Percentiles rank a stretch among this genome's conserved stretches.
phyloP scores from a whole-genome alignment of 37 sponge, comb jelly and placozoan genomes.

The Theonella swinhoei region DNA sequence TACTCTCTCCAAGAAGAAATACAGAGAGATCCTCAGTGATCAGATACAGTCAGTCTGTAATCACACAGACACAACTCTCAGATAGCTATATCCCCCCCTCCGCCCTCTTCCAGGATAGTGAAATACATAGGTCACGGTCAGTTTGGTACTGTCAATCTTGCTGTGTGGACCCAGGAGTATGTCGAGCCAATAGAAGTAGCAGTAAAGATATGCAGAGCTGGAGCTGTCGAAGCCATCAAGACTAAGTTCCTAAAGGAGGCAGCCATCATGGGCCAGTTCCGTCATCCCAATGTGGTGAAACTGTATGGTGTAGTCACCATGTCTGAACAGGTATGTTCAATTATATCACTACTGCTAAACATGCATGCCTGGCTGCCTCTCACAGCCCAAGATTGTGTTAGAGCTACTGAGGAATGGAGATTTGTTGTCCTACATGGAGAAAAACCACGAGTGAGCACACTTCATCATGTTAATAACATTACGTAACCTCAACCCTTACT shows the following conservation, averaged over 20 bases:
- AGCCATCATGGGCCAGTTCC: slow-evolving; percentile 79
- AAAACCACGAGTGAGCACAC: slow-evolving; percentile 26
- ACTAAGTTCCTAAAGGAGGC: slow-evolving; percentile 76
- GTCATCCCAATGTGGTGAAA: slow-evolving; percentile 67
- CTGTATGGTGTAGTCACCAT: slow-evolving; percentile 74
- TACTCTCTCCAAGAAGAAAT: slow-evolving; percentile 47
- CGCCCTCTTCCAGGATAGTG: slow-evolving; percentile 32
- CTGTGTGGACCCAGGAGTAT: slow-evolving; percentile 13
- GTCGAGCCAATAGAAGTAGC: slow-evolving; percentile 33
- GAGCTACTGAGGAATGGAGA: slow-evolving; percentile 75
- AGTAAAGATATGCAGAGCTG: slow-evolving; percentile 48
- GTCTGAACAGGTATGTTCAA: slow-evolving; percentile 57
- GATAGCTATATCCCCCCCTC: too few relatives aligned
- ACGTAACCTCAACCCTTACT: background rate
- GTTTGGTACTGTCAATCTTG: slow-evolving; percentile 68
- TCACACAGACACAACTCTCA: too few relatives aligned
- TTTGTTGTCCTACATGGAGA: slow-evolving; percentile 41
- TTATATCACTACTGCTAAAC: background rate
- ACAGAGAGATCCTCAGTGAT: slow-evolving; percentile 49
- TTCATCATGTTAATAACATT: too few relatives aligned
- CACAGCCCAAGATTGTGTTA: slow-evolving; percentile 72
- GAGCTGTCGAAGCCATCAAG: slow-evolving; percentile 2
- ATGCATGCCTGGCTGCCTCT: background rate
- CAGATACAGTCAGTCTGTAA: slow-evolving; percentile 46
- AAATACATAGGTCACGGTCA: slow-evolving; percentile 58